phyloP scores from a whole-genome alignment of 1,140 invertebrate species.

The Aphidius ervi region DNA sequence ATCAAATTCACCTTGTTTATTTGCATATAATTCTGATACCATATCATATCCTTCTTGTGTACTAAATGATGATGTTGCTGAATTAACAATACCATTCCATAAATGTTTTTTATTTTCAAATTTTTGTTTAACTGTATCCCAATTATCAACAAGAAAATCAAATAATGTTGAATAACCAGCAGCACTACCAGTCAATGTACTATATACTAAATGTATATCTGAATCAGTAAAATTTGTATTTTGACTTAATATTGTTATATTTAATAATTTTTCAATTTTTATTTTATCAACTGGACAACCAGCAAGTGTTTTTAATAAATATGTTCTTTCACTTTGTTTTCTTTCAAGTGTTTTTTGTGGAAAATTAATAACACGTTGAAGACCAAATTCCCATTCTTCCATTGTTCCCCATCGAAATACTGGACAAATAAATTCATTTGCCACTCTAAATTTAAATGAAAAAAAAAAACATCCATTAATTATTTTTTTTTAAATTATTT shows the following conservation, averaged over 20 bases:
- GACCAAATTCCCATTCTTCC: slow-evolving; percentile 74
- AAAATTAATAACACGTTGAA: slow-evolving; percentile 70
- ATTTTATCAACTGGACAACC: slow-evolving; percentile 65
- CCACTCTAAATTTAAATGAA: slow-evolving; percentile 54
- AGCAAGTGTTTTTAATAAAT: slow-evolving; percentile 68
- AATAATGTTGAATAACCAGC: slow-evolving; percentile 67
- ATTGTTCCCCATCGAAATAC: slow-evolving; percentile 72
- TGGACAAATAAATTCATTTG: slow-evolving; percentile 69
- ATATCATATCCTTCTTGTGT: slow-evolving; percentile 66
- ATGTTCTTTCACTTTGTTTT: slow-evolving; percentile 68
- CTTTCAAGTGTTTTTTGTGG: slow-evolving; percentile 53
- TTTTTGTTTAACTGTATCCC: slow-evolving; percentile 61
- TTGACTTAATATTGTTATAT: slow-evolving; percentile 62
- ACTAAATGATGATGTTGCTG: slow-evolving; percentile 66
- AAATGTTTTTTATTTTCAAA: slow-evolving; percentile 63
- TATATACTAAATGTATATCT: slow-evolving; percentile 68
- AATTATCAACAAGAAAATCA: slow-evolving; percentile 64
- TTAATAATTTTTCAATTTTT: slow-evolving; percentile 66
- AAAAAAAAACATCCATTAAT: background rate
- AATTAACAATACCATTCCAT: slow-evolving; percentile 69
- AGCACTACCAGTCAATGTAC: slow-evolving; percentile 63
- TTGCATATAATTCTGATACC: slow-evolving; percentile 61
- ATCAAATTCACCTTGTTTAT: slow-evolving; percentile 59
- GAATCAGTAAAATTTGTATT: slow-evolving; percentile 69
- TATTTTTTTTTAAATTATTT: background rate